Percentiles rank a stretch among this genome's conserved stretches.
phyloP scores from a whole-genome alignment of 2,888 invertebrate species.

The Conomelus anceps region DNA sequence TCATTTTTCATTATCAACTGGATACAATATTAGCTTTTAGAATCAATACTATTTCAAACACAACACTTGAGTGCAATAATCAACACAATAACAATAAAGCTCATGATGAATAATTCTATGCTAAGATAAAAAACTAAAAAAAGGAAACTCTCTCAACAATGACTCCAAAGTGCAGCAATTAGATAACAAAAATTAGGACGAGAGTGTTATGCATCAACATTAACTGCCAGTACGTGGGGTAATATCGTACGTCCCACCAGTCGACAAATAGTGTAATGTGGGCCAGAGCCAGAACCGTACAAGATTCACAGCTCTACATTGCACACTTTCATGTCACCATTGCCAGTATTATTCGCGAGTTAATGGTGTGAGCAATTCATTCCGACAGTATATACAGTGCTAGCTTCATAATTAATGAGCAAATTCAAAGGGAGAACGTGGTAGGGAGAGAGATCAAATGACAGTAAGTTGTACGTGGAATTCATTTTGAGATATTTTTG shows the following conservation, averaged over 20 bases:
- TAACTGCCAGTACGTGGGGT: neutral
- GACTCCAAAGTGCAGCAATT: neutral
- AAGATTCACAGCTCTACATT: neutral
- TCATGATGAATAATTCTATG: no score
- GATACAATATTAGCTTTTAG: no score
- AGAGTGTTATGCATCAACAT: neutral
- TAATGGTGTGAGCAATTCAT: neutral
- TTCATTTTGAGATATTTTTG: neutral
- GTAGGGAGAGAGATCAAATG: neutral
- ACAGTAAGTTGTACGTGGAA: no score
- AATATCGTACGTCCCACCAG: neutral
- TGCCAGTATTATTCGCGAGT: neutral
- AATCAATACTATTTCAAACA: no score
- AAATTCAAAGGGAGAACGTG: neutral
- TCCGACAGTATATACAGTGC: no score
- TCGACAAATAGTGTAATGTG: neutral
- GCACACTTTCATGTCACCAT: neutral
- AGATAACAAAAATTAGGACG: constrained; percentile 6
- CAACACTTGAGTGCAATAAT: no score
- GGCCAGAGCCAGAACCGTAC: no score
- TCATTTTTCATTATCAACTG: no score
- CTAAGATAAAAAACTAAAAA: neutral
- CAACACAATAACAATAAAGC: neutral
- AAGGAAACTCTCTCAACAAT: neutral
- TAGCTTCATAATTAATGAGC: neutral